These are phyloP conservation scores for Steinernema khuongi DNA, from an alignment of 1,140 invertebrate species.

Conservation along the genomic window DNA sequence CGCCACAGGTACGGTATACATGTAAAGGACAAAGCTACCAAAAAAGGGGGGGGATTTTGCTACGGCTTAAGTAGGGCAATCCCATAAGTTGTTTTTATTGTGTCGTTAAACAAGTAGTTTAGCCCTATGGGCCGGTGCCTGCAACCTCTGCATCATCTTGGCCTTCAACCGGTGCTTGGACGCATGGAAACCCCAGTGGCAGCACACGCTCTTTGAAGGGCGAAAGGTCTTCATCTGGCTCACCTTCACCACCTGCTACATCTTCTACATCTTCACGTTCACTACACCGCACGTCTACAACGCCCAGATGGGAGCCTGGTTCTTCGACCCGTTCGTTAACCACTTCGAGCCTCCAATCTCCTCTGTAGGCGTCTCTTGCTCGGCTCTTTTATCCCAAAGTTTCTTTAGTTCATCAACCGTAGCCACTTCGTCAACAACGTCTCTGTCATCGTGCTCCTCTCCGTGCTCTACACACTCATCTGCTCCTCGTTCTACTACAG, in stretches of 20 bases:
- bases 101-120: not conserved
- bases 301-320: not conserved
- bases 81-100: no score
- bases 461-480: not conserved
- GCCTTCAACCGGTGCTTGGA: constrained; percentile 21
- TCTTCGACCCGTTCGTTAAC: not conserved
- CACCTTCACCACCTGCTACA: not conserved
- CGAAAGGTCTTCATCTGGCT: not conserved
- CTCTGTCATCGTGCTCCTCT: not conserved
- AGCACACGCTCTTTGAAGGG: not conserved
- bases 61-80: no score
- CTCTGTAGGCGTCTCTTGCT: not conserved
- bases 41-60: no score
- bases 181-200: not conserved
- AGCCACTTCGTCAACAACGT: not conserved
- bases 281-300: not conserved
- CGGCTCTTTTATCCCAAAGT: not conserved
- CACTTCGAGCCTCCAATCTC: not conserved
- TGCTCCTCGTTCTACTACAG: not conserved
- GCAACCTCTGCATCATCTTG: constrained; percentile 8
- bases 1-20: not conserved
- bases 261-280: not conserved
- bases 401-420: not conserved
- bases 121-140: constrained; percentile 19
- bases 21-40: no score